Conservation (phyloP, 2,113 vertebrate species). For the Hyla sarda region DNA sequence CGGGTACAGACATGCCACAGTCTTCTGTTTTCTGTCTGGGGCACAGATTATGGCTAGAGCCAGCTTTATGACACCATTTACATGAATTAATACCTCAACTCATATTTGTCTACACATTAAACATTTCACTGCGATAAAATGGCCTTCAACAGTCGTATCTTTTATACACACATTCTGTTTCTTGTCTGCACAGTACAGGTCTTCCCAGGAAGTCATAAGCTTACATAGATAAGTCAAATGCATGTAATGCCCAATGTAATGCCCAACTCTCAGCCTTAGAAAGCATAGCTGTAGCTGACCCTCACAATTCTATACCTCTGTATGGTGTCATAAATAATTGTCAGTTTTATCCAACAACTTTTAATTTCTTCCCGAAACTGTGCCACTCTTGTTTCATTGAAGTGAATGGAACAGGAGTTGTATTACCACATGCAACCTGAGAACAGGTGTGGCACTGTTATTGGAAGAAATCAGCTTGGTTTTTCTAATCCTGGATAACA, state of each 20-base stretch:
- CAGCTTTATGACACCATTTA: neutral
- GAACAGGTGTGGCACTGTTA: too few species aligned
- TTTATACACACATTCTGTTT: neutral
- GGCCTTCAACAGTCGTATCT: neutral
- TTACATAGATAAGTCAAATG: neutral
- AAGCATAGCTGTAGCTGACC: neutral
- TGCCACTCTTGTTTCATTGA: too few species aligned
- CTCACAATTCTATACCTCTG: too few species aligned
- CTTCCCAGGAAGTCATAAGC: neutral
- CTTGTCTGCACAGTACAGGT: neutral
- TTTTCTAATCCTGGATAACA: too few species aligned
- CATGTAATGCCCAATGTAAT: neutral
- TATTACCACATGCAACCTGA: too few species aligned
- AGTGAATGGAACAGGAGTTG: too few species aligned
- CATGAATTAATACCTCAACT: neutral
- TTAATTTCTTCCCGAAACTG: too few species aligned
- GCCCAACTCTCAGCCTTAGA: neutral
- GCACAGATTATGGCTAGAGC: neutral
- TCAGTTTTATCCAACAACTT: too few species aligned
- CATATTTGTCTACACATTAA: neutral
- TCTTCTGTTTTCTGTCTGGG: constrained; percentile 21
- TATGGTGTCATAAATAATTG: too few species aligned
- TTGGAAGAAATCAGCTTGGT: too few species aligned
- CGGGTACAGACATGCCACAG: neutral
- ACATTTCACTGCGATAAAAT: neutral